phyloP scores from a whole-genome alignment of 2,888 invertebrate genomes.

The Meandrusa payeni region DNA sequence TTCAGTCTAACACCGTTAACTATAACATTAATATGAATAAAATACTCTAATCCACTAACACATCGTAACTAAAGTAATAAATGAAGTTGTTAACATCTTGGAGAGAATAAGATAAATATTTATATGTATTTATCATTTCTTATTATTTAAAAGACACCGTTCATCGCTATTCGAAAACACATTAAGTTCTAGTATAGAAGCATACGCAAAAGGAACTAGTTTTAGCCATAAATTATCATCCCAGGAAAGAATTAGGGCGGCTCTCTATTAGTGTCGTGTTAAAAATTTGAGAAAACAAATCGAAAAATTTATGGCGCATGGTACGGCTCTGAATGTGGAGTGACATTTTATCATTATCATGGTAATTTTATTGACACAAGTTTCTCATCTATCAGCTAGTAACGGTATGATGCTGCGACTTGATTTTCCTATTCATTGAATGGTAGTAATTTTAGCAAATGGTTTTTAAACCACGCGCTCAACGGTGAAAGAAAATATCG shows the following conservation, averaged over 20 bases:
- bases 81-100: constrained; percentile 21
- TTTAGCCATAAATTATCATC: constrained; percentile 21
- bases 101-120: constrained; percentile 18
- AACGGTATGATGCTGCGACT: constrained; percentile 14
- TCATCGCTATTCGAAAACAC: constrained; percentile 12
- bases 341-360: constrained; percentile 47
- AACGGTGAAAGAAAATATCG: too few species aligned
- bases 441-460: constrained; percentile 4
- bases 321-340: constrained; percentile 41
- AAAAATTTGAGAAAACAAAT: constrained; percentile 30
- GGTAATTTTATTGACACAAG: constrained; percentile 43
- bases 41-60: constrained; percentile 8
- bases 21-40: constrained; percentile 15
- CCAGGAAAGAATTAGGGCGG: constrained; percentile 22
- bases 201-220: constrained; percentile 23
- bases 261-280: constrained; percentile 27
- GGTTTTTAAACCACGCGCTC: too few species aligned
- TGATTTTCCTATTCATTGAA: constrained; percentile 1
- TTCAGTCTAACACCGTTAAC: constrained; percentile 17
- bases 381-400: constrained; percentile 12
- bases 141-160: constrained; percentile 17
- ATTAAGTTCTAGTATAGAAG: constrained; percentile 12
- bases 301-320: constrained; percentile 36
- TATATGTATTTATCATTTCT: constrained; percentile 16
- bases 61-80: constrained; percentile 13